Evolutionary conservation across 2,888 invertebrate genomes (phyloP), one percentile per base, ranked within the genome.

Genomic region (Standfussiana lucernea): DNA sequence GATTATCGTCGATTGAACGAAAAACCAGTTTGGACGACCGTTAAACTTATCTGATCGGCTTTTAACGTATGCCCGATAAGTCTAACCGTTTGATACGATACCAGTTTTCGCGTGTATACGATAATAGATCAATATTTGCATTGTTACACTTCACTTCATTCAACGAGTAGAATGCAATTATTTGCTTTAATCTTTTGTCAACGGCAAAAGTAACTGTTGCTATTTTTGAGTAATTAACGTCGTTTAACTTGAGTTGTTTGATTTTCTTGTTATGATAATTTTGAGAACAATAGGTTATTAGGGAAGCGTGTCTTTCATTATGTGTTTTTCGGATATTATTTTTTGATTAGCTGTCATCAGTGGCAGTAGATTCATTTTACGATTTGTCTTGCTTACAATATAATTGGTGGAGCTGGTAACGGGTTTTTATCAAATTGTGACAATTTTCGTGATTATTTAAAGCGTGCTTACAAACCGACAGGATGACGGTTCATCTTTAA

Each of bases 11-110:
- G 92, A 92, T 92, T 90, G 87, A 86, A 77, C 76, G 69, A 75
- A 75, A 85, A 93, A 95, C 96, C 92, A 90, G 95, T 95, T 91
- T 70, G 68, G 72, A 72, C 82, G 92, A 94, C 95, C 95, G 95
- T 95, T 95, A 95, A 95, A 92, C 90, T 90, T 88, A 92, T 92
- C 87, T 89, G 90, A 90, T 92, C 89, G 90, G 89, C 89, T 90
- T 90, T 91, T 91, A 92, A 90, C 92, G 84, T 84, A 87, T 90
- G 87, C 83, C 83, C 86, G 93, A 90, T 94, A 92, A 93, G 88
- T 92, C 88, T 84, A 86, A 88, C 87, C 89, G 89, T 91, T 91
- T 88, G 87, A 90, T 92, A 79, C 84, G 50, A 66, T 79, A 83
- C 84, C 89, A 86, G 83, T 92, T 92, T 93, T 93, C 88, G 91